phyloP scores from a whole-genome alignment of 2,113 vertebrate genomes.

The Ondatra zibethicus region DNA sequence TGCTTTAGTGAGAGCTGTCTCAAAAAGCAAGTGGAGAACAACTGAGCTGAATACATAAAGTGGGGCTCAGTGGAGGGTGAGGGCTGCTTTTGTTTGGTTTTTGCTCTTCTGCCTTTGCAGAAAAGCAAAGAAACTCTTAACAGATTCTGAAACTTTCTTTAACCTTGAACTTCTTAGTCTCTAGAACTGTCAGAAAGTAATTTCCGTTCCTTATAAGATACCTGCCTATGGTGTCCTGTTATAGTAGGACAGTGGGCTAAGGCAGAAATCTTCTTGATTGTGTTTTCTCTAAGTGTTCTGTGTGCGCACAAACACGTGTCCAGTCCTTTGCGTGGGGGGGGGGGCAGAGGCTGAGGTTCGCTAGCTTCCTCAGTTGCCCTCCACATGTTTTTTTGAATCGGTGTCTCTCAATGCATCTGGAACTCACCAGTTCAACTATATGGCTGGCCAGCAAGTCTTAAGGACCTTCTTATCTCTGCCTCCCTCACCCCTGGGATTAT shows the following conservation, averaged over 20 bases:
- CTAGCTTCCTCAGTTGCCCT: not conserved
- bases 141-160: not conserved
- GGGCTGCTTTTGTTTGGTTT: not conserved
- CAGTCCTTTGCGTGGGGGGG: not conserved
- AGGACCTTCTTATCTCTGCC: not conserved
- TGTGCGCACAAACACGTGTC: accelerated
- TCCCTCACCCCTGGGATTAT: not conserved
- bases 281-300: not conserved
- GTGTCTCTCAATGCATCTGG: not conserved
- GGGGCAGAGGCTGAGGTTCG: not conserved
- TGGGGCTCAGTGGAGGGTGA: not conserved
- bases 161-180: not conserved
- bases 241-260: not conserved
- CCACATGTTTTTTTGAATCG: too few relatives aligned
- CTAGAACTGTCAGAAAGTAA: not conserved
- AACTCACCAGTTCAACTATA: not conserved
- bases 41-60: not conserved
- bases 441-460: not conserved
- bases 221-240: not conserved
- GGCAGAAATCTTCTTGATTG: not conserved
- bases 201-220: not conserved
- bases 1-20: not conserved
- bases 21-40: not conserved
- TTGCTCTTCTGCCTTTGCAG: not conserved
- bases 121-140: not conserved